Percentiles rank a stretch among this genome's conserved stretches.
These are phyloP conservation scores for Gambusia holbrooki DNA, from an alignment of 2,113 vertebrate species.

Conservation along the genomic window DNA sequence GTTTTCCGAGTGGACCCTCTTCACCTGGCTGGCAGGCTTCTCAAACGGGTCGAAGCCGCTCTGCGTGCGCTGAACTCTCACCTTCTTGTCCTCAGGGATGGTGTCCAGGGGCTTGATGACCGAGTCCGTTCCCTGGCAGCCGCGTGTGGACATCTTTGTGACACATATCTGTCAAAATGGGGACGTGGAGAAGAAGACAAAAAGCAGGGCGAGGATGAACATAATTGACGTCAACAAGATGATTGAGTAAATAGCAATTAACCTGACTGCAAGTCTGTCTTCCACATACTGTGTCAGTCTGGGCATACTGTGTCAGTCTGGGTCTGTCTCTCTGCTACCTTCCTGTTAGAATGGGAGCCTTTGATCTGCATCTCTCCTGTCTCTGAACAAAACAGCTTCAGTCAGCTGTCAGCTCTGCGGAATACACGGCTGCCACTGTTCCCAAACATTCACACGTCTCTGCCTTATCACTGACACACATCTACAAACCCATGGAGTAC, in stretches of 20 bases:
- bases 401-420: slow-evolving; percentile 29
- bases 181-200: background rate
- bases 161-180: slow-evolving; percentile 90
- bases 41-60: slow-evolving; percentile 95
- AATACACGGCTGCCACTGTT: slow-evolving; percentile 6
- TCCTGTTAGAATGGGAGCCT: slow-evolving; percentile 39
- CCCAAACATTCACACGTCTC: slow-evolving; percentile 17
- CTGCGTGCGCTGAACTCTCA: slow-evolving; percentile 94
- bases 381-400: slow-evolving; percentile 64
- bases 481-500: slow-evolving; percentile 15
- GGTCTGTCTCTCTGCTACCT: slow-evolving; percentile 43
- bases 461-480: slow-evolving; percentile 47
- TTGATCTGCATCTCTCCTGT: slow-evolving; percentile 59
- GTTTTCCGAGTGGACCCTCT: slow-evolving; percentile 96
- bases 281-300: slow-evolving; percentile 44
- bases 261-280: slow-evolving; percentile 15
- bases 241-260: slow-evolving; percentile 32
- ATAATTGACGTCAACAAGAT: background rate
- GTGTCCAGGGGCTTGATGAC: slow-evolving; percentile 96
- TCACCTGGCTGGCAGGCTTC: slow-evolving; percentile 92
- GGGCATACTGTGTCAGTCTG: slow-evolving; percentile 46
- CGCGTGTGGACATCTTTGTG: slow-evolving; percentile 98
- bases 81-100: slow-evolving; percentile 98
- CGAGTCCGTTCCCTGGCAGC: slow-evolving; percentile 94
- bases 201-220: slow-evolving; percentile 27